These are phyloP conservation scores for Alectoris magna DNA, from an alignment of 2,797 vertebrate species.

Conservation along the genomic window DNA sequence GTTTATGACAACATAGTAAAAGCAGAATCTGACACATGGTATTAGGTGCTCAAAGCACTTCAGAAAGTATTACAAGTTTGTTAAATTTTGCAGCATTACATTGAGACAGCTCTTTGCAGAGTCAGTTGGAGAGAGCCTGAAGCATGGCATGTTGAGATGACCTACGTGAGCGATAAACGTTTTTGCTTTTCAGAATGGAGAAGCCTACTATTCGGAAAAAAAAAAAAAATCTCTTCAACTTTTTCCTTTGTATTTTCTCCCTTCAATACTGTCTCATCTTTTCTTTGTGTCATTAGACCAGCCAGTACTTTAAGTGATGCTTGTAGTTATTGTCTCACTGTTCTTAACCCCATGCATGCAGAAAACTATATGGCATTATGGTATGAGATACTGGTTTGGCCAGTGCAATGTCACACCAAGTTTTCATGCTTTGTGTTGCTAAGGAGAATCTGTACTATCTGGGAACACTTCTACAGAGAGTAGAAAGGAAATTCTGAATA, in stretches of 20 bases:
- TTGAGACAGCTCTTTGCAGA: background rate
- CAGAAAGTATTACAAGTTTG: background rate
- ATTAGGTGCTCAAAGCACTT: background rate
- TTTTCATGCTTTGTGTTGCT: background rate
- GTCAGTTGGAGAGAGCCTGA: background rate
- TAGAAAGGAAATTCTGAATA: background rate
- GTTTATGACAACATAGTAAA: background rate
- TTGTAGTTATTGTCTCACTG: background rate
- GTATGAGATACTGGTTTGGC: background rate
- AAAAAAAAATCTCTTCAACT: background rate
- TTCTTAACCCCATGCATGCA: background rate
- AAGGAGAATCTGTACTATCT: background rate
- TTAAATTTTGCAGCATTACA: background rate
- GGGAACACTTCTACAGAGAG: background rate
- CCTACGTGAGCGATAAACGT: background rate
- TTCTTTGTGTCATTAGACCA: background rate
- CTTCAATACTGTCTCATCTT: background rate
- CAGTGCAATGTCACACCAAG: background rate
- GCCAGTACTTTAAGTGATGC: background rate
- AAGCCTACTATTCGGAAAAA: background rate
- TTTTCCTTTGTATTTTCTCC: background rate
- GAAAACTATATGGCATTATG: accelerated
- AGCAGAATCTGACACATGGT: background rate
- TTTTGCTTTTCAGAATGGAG: background rate
- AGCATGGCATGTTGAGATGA: background rate